Percentiles rank a stretch among this genome's conserved stretches.
phyloP scores from a whole-genome alignment of 2,113 vertebrate species.

The Barnardius zonarius region DNA sequence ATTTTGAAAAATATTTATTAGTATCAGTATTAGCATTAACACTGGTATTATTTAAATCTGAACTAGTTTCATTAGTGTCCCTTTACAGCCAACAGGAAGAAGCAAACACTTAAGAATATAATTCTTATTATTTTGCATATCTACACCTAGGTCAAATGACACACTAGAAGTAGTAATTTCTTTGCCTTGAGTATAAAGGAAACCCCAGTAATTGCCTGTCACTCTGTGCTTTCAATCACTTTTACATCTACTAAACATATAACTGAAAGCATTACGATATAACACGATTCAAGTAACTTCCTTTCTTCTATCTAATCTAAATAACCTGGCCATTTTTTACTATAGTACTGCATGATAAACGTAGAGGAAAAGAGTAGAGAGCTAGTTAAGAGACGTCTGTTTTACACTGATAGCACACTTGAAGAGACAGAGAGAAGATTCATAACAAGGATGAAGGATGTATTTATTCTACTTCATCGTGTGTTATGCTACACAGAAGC shows the following conservation, averaged over 20 bases:
- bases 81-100: neutral
- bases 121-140: neutral
- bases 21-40: neutral
- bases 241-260: neutral
- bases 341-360: neutral
- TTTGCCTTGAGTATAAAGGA: neutral
- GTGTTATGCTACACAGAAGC: neutral
- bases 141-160: neutral
- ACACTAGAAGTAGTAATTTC: neutral
- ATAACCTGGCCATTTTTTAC: neutral
- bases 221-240: neutral
- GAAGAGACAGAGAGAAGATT: neutral
- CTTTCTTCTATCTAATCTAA: slow-evolving; percentile 1
- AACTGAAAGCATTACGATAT: neutral
- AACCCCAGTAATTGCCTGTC: neutral
- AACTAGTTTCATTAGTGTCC: neutral
- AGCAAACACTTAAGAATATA: neutral
- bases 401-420: neutral
- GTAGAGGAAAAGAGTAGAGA: neutral
- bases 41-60: neutral
- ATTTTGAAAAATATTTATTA: neutral
- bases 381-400: neutral
- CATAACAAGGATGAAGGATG: neutral
- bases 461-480: slow-evolving; percentile 25
- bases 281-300: neutral